Base-by-base conservation (phyloP, 37 sponge, comb jelly and placozoan genomes). In the Bolinopsis microptera region DNA sequence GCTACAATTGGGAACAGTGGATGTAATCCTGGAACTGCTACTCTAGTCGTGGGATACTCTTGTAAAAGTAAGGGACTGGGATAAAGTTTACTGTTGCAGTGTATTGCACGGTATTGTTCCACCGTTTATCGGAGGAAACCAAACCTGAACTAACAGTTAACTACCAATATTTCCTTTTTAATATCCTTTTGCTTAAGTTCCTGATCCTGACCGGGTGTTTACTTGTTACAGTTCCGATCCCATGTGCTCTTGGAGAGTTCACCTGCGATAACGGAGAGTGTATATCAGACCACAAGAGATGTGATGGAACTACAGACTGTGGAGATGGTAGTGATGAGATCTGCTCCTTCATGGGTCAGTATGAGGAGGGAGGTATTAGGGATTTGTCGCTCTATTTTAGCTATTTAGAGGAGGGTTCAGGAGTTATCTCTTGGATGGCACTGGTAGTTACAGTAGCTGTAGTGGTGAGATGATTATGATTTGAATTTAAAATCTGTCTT, bases 301-400 rank as follows among this genome's bases (percentile, higher is more conserved):
- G 90, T 86, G 90, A 86, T 38, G 90, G 90, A 21, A 86, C n/a
- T n/a, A 39, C 34, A 30, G 90, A 86, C 90, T 86, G 90, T 41
- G 41, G 38, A 24, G 90, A 86, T 39, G 90, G 90, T 22, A 30
- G 38, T 33, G 90, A 86, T 27, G 90, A 86, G 90, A 35, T 86
- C 1, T 86, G 90, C 26, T 39, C 90, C 61, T 86, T 39, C 61
- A 86, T 86, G 90, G 90, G 90, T 86, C 0, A 28, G 90, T 86
- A 31, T 36, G 3, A 35, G 18, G 2, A 72, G n/a, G n/a, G n/a
- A n/a, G n/a, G n/a, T n/a, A n/a, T n/a, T n/a, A n/a, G n/a, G n/a
- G n/a, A n/a, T n/a, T n/a, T n/a, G n/a, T n/a, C n/a, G n/a, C n/a
- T n/a, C n/a, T n/a, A n/a, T n/a, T n/a, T n/a, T n/a, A n/a, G n/a